Percentiles rank a stretch among this genome's conserved stretches.
Evolutionary conservation across 2,113 vertebrate genomes (phyloP).

Genomic region (Callipepla squamata): DNA sequence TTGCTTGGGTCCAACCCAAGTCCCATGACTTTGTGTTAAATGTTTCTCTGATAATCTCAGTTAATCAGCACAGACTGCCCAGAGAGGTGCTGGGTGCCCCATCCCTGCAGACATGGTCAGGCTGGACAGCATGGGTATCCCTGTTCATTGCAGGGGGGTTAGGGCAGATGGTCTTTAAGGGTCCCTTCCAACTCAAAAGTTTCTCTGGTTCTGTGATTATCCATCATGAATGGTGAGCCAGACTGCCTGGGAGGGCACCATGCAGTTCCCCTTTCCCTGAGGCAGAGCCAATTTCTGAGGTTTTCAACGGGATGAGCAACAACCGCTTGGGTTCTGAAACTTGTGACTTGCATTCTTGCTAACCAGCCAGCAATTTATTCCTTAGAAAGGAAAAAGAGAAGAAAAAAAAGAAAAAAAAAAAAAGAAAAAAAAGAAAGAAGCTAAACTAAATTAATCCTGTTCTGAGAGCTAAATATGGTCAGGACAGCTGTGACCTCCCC

Average conservation of each 20-base stretch:
- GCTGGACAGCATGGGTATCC: no score
- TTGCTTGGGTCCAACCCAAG: neutral
- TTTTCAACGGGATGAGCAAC: neutral
- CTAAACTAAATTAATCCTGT: conserved; percentile 45
- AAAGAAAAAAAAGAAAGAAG: neutral
- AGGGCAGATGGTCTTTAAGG: no score
- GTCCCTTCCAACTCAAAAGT: no score
- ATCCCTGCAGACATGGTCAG: no score
- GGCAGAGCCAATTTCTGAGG: neutral
- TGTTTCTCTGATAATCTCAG: neutral
- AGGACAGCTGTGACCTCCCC: conserved; percentile 68
- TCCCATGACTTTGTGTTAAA: neutral
- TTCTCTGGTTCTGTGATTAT: neutral
- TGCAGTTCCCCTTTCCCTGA: neutral
- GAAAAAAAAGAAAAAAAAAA: rapidly evolving
- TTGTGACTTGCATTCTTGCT: conserved; percentile 11
- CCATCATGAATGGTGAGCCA: neutral
- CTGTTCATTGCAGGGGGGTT: no score
- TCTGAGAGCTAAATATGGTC: conserved; percentile 65
- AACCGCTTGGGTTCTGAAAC: neutral
- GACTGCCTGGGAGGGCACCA: neutral
- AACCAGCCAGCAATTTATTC: neutral
- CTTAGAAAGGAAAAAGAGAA: neutral
- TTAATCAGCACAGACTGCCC: no score
- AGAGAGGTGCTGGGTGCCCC: no score